Evolutionary conservation across 2,797 vertebrate species (phyloP).

Genomic region (Geotrypetes seraphini): DNA sequence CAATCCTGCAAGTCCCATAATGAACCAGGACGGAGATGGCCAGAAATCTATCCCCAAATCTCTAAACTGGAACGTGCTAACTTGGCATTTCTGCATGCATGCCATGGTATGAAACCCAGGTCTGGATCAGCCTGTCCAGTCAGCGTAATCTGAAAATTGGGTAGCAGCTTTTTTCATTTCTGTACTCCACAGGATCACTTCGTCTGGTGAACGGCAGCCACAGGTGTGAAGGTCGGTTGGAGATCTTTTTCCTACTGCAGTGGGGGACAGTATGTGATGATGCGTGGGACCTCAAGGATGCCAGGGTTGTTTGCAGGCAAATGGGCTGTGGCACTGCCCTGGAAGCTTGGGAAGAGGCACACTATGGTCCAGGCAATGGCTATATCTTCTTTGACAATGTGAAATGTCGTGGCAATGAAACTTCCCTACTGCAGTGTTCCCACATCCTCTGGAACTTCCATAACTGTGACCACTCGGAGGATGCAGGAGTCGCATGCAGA

Average conservation of each 20-base stretch:
- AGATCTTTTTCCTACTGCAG: slow-evolving; percentile 68
- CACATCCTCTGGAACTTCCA: slow-evolving; percentile 88
- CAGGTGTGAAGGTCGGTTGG: slow-evolving; percentile 84
- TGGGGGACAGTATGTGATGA: slow-evolving; percentile 96
- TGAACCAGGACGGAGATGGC: too few relatives aligned
- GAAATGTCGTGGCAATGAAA: slow-evolving; percentile 78
- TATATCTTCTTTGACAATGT: slow-evolving; percentile 89
- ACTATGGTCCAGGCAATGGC: slow-evolving; percentile 73
- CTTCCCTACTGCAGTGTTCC: slow-evolving; percentile 71
- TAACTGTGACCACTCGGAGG: slow-evolving; percentile 92
- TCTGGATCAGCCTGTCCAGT: too few relatives aligned
- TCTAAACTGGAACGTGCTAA: too few relatives aligned
- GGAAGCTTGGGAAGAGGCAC: slow-evolving; percentile 59
- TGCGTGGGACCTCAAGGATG: slow-evolving; percentile 84
- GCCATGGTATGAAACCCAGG: too few relatives aligned
- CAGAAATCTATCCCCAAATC: too few relatives aligned
- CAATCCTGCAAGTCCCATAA: too few relatives aligned
- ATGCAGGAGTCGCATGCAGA: slow-evolving; percentile 73
- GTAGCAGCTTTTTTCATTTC: too few relatives aligned
- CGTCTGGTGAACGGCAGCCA: slow-evolving; percentile 72
- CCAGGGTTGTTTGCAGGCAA: slow-evolving; percentile 73
- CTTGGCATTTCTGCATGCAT: too few relatives aligned
- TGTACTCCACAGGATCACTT: slow-evolving; percentile 49
- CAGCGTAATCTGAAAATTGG: too few relatives aligned
- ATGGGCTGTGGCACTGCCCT: slow-evolving; percentile 71